Evolutionary conservation across 2,113 vertebrate species (phyloP), one percentile per base, ranked within the genome.

Genomic region (Lagopus leucura): DNA sequence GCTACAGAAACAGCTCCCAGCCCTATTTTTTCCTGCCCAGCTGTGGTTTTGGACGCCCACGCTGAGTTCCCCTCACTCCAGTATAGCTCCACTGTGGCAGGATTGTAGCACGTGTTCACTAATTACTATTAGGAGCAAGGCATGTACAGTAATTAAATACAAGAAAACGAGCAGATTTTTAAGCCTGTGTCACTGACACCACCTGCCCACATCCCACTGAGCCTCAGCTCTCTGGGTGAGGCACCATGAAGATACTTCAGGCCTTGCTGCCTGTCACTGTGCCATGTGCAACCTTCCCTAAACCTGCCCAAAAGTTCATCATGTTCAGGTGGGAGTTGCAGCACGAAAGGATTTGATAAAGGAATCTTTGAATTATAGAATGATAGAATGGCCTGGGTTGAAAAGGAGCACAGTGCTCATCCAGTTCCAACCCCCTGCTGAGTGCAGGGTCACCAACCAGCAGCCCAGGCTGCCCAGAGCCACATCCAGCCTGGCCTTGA

Each of bases 271-370:
- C 1, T 9, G 32, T 27, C 2, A 3, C 42, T 5, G 12, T 52
- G 19, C 22, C 16, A 16, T 2, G 0, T 19, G 3, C 4, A 0
- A 13, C 2, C 1, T 10, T 70, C 64, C 54, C 18, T 65, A 32
- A 1, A 24, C 61, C 66, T 74, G 15, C 80, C 36, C 10, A 0
- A 13, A 32, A 47, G 27, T 11, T 40, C 25, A 0, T 34, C 45
- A 2, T 20, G 24, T 30, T 22, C 2, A 1, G 17, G 22, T 20
- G 38, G 40, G 14, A 13, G 43, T 58, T 25, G 65, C 38, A 69
- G 30, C 47, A 63, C 27, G 21, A 40, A 66, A 8, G 52, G 27
- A 28, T 54, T 25, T 15, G 15, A 17, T 54, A 14, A 30, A 54
- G 27, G 52, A 28, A 28, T 54, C 13, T 8, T 52, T 14, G 24